These are phyloP conservation scores for Mareca penelope DNA, from an alignment of 2,797 vertebrate species.

Conservation along the genomic window DNA sequence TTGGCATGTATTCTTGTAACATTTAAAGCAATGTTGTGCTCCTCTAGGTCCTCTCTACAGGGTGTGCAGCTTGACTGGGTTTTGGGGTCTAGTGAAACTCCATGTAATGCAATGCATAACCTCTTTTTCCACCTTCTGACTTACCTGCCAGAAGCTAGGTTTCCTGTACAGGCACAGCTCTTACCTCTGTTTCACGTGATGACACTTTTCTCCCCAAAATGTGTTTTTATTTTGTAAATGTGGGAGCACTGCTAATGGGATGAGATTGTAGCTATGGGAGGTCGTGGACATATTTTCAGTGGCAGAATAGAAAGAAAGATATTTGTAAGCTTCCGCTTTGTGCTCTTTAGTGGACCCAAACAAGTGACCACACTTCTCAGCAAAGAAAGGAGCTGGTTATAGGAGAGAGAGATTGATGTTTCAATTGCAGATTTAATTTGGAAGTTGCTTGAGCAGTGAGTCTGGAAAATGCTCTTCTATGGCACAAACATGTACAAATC, in stretches of 20 bases:
- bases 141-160: background rate
- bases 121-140: background rate
- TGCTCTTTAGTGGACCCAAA: background rate
- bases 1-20: background rate
- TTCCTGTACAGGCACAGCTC: background rate
- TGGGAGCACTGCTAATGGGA: background rate
- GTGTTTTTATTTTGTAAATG: background rate
- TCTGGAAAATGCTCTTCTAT: background rate
- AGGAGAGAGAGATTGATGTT: background rate
- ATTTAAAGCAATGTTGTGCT: background rate
- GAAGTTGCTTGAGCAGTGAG: background rate
- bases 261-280: background rate
- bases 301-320: background rate
- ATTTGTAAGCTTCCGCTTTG: background rate
- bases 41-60: background rate
- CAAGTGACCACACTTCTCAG: background rate
- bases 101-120: rapidly evolving
- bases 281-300: background rate
- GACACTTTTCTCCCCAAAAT: background rate
- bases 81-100: background rate
- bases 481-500: background rate
- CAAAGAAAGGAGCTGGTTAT: background rate
- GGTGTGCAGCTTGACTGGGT: background rate
- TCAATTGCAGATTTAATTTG: background rate
- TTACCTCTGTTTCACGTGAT: background rate